Evolutionary conservation across 2,797 vertebrate genomes (phyloP).

Genomic region (Heterohyrax brucei): DNA sequence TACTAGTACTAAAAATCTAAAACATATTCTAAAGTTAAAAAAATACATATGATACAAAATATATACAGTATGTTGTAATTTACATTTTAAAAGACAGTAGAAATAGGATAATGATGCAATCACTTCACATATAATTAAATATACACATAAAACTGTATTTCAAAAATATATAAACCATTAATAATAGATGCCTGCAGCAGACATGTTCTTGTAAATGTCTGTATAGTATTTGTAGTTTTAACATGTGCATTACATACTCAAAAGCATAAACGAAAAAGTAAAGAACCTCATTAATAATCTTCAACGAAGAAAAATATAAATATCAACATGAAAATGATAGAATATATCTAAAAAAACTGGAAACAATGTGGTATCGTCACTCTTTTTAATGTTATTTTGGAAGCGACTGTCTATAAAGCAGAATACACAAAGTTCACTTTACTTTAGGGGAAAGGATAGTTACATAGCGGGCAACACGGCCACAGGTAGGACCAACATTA

Average conservation of each 20-base stretch:
- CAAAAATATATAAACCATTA: background rate
- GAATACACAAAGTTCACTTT: background rate
- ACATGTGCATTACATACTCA: background rate
- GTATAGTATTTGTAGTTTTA: background rate
- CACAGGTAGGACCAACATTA: too few species aligned
- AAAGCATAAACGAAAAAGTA: background rate
- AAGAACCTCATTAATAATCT: background rate
- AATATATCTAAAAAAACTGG: too few species aligned
- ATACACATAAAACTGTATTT: background rate
- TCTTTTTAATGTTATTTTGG: background rate
- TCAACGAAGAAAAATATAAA: too few species aligned
- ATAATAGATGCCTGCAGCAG: background rate
- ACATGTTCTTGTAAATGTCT: background rate
- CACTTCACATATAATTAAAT: background rate
- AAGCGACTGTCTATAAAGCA: background rate
- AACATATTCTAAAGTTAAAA: background rate
- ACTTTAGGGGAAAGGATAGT: background rate
- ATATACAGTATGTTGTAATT: background rate
- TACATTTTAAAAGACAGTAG: background rate
- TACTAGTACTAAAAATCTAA: background rate
- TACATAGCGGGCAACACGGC: too few species aligned
- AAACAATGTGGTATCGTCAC: too few species aligned
- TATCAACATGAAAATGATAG: too few species aligned
- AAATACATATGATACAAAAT: background rate
- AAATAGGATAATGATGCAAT: background rate